Base-by-base conservation (phyloP, 2,113 vertebrate genomes). In the Nymphicus hollandicus region DNA sequence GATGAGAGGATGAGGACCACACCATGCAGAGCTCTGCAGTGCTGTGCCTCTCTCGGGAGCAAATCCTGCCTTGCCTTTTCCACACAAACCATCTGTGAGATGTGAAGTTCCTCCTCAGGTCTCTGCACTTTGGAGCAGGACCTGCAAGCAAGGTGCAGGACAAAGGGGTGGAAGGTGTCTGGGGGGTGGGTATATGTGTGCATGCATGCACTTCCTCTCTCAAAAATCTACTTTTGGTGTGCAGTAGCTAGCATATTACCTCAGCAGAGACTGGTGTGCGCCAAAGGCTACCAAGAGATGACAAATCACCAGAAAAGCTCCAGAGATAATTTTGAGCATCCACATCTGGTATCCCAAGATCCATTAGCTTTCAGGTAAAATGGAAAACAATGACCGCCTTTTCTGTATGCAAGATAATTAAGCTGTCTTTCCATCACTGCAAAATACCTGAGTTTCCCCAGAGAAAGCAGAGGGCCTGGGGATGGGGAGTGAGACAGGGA, bases 401-500 rank as follows among this genome's bases (percentile, higher is more conserved):
- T 91, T 94, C 73, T 89, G 20, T 89, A 20, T 79, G 64, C 63
- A 19, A 89, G 69, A 86, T 77, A 88, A 94, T 95, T 86, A 85
- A 89, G 53, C 79, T 94, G 84, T 95, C 66, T 89, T 91, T 85
- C 81, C 68, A 87, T 94, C 60, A 63, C 35, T 70, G 88, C 81
- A 95, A 91, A 95, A 94, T 96, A 69, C 95, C 88, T 88, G 89
- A 89, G 50, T 95, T 96, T 95, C 89, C 95, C 74, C 17, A 9
- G 95, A 93, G 95, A 96, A 91, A 95, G 93, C 96, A 91, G 93
- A 91, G 60, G 71, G 74, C 66, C 44, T 71, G 49, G 50, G 74
- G 46, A 52, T 0, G 9, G 49, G 68, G 47, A 60, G 28, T 20
- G 44, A 86, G 49, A 49, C 7, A 55, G 78, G 15, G 24, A 87